Evolutionary conservation across 2,888 invertebrate genomes (phyloP).

Genomic region (Epistrophe grossulariae): DNA sequence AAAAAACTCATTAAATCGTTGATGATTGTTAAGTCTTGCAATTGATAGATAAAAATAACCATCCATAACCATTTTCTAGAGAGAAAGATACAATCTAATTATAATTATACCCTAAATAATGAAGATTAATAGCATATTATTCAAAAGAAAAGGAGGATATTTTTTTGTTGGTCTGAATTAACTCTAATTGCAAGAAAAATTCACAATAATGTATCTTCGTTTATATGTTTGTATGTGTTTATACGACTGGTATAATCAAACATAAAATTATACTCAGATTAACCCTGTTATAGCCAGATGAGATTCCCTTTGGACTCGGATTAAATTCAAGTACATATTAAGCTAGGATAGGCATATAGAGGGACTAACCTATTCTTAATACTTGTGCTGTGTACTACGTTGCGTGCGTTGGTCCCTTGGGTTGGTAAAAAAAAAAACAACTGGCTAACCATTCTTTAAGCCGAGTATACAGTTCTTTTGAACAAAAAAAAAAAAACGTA

Average conservation of each 20-base stretch:
- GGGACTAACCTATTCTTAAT: no score
- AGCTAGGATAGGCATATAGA: no score
- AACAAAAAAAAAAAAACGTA: no score
- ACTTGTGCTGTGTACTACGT: no score
- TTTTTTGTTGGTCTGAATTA: background rate
- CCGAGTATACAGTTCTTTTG: no score
- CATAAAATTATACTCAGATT: no score
- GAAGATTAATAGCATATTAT: constrained; percentile 11
- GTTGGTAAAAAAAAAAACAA: no score
- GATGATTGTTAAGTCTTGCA: constrained; percentile 6
- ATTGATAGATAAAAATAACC: constrained; percentile 14
- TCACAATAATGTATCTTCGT: background rate
- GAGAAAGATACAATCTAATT: background rate
- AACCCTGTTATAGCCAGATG: no score
- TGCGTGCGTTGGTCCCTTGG: no score
- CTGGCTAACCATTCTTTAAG: no score
- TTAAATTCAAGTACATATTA: no score
- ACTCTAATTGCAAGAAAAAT: background rate
- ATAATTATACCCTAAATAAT: constrained; percentile 8
- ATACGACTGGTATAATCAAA: background rate
- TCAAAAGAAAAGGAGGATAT: background rate
- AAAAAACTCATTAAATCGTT: constrained; percentile 12
- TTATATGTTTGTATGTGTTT: background rate
- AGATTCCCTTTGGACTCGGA: no score
- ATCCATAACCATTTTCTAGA: background rate